Evolutionary conservation across 2,113 vertebrate species (phyloP).

Genomic region (Brienomyrus brachyistius): DNA sequence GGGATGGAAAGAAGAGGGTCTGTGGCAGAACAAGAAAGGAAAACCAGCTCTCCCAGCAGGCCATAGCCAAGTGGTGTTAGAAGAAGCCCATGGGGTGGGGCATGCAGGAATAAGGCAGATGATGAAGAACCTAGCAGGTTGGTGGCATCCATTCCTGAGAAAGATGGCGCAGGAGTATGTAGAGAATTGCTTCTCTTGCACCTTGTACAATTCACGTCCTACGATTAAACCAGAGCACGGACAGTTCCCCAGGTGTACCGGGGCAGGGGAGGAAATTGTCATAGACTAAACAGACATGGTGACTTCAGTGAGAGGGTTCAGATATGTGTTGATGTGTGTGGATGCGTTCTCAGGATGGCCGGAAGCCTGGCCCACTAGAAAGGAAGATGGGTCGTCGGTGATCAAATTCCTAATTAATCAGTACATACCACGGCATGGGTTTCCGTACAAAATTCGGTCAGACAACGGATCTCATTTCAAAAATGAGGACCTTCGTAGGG

Average conservation of each 20-base stretch:
- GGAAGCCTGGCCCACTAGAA: no score
- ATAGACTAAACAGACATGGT: background rate
- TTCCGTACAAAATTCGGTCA: no score
- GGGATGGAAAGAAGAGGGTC: background rate
- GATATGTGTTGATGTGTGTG: background rate
- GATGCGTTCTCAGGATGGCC: no score
- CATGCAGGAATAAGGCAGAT: background rate
- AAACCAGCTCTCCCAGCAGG: background rate
- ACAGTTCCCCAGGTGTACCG: background rate
- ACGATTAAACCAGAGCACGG: background rate
- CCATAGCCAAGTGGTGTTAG: background rate
- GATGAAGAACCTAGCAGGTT: background rate
- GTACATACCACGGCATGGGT: no score
- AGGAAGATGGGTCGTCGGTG: no score
- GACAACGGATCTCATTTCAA: no score
- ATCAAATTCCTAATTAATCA: no score
- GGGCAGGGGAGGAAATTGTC: background rate
- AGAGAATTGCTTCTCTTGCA: fast-evolving
- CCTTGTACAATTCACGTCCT: background rate
- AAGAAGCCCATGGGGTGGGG: background rate
- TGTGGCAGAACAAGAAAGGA: background rate
- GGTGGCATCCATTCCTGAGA: background rate
- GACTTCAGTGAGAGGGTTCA: background rate
- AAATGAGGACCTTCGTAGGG: no score
- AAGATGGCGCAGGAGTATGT: background rate